Conservation (phyloP, 2,797 vertebrate genomes). For the Falco concolor region DNA sequence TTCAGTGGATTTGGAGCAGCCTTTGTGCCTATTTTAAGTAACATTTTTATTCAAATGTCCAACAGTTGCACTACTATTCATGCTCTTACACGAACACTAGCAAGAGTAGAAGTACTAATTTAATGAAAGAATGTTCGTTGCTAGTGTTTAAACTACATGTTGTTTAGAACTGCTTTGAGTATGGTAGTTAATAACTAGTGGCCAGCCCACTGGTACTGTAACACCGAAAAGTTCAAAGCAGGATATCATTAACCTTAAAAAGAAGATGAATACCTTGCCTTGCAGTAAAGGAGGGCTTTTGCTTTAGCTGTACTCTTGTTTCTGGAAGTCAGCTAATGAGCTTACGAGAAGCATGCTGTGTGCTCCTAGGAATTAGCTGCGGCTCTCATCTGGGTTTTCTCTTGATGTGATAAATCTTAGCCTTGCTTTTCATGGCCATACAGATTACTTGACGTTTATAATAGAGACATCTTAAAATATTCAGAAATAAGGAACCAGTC, state of each 20-base stretch:
- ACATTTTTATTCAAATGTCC: slow-evolving; percentile 45
- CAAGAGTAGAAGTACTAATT: background rate
- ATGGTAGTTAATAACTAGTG: slow-evolving; percentile 4
- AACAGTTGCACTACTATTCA: slow-evolving; percentile 27
- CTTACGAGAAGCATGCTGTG: slow-evolving; percentile 10
- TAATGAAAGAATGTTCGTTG: background rate
- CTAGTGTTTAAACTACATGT: background rate
- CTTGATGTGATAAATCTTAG: background rate
- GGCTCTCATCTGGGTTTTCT: background rate
- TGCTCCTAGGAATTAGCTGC: slow-evolving; percentile 1
- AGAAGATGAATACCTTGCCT: slow-evolving; percentile 23
- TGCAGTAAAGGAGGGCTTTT: background rate
- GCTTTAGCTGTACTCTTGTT: slow-evolving; percentile 19
- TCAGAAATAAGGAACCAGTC: background rate
- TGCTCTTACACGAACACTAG: background rate
- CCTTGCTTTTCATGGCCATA: background rate
- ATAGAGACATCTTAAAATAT: background rate
- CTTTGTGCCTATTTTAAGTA: slow-evolving; percentile 57
- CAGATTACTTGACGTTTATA: background rate
- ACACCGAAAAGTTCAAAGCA: slow-evolving; percentile 26
- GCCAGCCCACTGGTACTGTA: slow-evolving; percentile 20
- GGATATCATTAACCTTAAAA: slow-evolving; percentile 43
- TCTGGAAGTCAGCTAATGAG: slow-evolving; percentile 39
- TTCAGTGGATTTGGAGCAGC: slow-evolving; percentile 47
- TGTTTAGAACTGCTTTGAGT: slow-evolving; percentile 28